A percentile compares a stretch with the other conserved stretches of the same genome.
Conservation (phyloP, 2,797 vertebrate species). For the Halcyon badia region DNA sequence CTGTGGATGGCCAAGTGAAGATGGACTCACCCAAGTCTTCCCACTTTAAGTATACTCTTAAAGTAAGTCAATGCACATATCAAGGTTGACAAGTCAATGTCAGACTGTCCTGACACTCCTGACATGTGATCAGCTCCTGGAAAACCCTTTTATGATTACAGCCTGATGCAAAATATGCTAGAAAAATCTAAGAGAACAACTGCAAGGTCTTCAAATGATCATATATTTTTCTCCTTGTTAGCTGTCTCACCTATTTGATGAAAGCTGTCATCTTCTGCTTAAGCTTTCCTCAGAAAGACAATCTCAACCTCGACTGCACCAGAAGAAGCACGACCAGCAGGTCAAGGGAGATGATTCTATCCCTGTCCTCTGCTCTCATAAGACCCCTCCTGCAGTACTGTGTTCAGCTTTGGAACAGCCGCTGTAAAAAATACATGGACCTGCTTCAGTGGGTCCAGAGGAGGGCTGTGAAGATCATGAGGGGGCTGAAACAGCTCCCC, state of each 20-base stretch:
- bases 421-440: neutral
- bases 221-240: neutral
- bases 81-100: neutral
- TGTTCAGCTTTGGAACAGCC: neutral
- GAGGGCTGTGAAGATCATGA: neutral
- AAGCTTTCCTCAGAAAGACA: neutral
- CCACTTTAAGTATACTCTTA: neutral
- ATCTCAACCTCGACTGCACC: neutral
- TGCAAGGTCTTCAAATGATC: neutral
- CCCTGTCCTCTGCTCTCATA: neutral
- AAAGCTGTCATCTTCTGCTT: neutral
- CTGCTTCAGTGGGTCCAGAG: neutral
- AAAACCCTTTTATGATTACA: neutral
- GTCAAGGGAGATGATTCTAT: neutral
- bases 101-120: neutral
- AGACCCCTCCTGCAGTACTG: neutral
- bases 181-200: neutral
- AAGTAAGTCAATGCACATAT: accelerated
- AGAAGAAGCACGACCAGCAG: neutral
- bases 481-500: neutral
- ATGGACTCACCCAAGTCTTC: neutral
- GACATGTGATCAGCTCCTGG: neutral
- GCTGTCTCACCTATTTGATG: neutral
- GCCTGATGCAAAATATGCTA: neutral
- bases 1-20: neutral